Percentiles rank a stretch among this genome's conserved stretches.
phyloP scores from a whole-genome alignment of 1,140 invertebrate genomes.

The Drosophila jambulina region DNA sequence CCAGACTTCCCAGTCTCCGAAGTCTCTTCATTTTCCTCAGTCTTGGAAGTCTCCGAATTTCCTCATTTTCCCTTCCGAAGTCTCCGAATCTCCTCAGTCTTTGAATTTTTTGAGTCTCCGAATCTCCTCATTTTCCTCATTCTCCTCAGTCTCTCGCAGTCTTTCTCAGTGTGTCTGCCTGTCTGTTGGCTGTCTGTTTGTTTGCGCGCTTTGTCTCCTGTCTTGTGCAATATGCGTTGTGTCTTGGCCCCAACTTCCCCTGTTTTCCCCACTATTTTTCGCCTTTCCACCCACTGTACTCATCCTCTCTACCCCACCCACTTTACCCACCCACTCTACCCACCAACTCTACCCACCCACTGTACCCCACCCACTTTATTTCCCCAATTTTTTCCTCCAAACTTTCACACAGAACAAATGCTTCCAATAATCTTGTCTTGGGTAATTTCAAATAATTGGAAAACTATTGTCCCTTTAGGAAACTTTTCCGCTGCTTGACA shows the following conservation, averaged over 20 bases:
- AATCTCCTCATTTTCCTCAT: too few relatives aligned
- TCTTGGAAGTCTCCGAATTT: background rate
- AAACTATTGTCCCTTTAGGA: background rate
- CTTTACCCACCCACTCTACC: background rate
- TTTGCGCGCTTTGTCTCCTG: slow-evolving; percentile 64
- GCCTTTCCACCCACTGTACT: background rate
- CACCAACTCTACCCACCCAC: background rate
- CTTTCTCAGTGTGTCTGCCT: slow-evolving; percentile 31
- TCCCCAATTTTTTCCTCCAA: background rate
- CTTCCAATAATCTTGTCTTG: background rate
- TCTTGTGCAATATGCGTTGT: slow-evolving; percentile 73
- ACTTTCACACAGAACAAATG: background rate
- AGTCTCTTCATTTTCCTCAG: background rate
- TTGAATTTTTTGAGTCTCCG: too few relatives aligned
- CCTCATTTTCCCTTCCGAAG: too few relatives aligned
- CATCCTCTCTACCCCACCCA: background rate
- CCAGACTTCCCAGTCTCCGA: slow-evolving; percentile 1
- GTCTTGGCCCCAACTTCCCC: slow-evolving; percentile 43
- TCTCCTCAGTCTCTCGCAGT: background rate
- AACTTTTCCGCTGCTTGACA: background rate
- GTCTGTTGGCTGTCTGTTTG: slow-evolving; percentile 62
- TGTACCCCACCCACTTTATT: background rate
- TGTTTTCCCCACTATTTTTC: slow-evolving; percentile 12
- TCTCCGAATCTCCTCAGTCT: too few relatives aligned
- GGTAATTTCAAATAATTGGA: slow-evolving; percentile 2